Base-by-base conservation (phyloP, 2,888 invertebrate genomes). In the Amphipoea oculea region DNA sequence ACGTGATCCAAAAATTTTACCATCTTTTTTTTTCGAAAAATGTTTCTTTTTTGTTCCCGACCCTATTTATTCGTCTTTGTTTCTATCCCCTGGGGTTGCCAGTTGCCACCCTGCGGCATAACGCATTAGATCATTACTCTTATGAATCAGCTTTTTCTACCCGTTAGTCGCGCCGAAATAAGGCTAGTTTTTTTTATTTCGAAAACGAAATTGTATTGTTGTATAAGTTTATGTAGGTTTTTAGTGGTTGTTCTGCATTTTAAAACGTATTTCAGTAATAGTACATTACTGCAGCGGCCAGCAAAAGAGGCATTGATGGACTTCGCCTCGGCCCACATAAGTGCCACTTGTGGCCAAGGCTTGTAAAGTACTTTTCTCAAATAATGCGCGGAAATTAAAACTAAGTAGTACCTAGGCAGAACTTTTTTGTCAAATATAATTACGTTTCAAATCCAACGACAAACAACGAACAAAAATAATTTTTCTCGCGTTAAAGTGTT, bases 141-240 rank as follows among this genome's bases (percentile, higher is more conserved):
- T 86, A 83, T 93, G 93, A 93, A 75, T 91, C 92, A 90, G 93
- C 93, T 80, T 51, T 90, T 91, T 90, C 4, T 74, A 23, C 36
- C 14, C 65, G 84, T 86, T 82, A 86, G 87, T 82, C 89, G 84
- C 83, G 75, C 81, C 84, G 82, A 81, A 83, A 75, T 81, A 79
- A 5, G 63, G 40, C 57, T 7, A 48, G n/a, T 42, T 42, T 42
- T 40, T 29, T 71, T 66, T 78, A 83, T 83, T 83, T 72, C 17
- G 14, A 76, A 83, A 86, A 66, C 48, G 62, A 60, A 67, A 82
- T 85, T 76, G 51, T 85, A 70, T 81, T 79, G 36, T 79, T 40
- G 14, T 62, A 40, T 78, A 20, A 36, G 17, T 51, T 57, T 36
- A 40, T 66, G 60, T 65, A 67, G 54, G 48, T 57, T 81, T 79